A percentile compares a stretch with the other conserved stretches of the same genome.
phyloP scores from a whole-genome alignment of 2,113 vertebrate species.

The Australoheros scitulus region DNA sequence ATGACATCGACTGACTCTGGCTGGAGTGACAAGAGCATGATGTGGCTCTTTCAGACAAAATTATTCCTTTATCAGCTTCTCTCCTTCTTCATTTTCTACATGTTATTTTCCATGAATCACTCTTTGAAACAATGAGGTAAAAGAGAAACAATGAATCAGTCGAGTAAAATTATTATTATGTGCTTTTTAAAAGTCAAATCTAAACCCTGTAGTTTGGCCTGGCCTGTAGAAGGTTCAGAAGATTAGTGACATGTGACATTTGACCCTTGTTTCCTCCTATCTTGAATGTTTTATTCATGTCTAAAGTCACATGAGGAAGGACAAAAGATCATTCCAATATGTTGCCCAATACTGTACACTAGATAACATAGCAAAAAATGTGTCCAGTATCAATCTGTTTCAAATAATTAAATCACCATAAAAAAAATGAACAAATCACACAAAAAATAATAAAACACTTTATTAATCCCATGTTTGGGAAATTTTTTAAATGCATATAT shows the following conservation, averaged over 20 bases:
- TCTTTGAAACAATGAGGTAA: neutral
- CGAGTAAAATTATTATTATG: neutral
- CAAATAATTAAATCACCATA: neutral
- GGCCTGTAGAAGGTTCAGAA: neutral
- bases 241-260: neutral
- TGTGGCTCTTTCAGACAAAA: no score
- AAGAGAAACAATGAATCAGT: neutral
- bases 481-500: neutral
- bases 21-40: no score
- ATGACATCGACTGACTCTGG: no score
- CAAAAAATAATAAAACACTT: neutral
- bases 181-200: neutral
- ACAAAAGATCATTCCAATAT: neutral
- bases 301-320: neutral
- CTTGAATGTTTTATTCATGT: neutral
- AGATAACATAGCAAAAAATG: rapidly evolving
- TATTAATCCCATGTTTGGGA: neutral
- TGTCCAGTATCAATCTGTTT: neutral
- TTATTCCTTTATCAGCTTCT: no score
- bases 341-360: neutral
- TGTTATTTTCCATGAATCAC: neutral
- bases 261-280: neutral
- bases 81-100: no score
- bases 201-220: neutral
- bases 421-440: neutral